Evolutionary conservation across 2,797 vertebrate genomes (phyloP).

Genomic region (Poecilia picta): DNA sequence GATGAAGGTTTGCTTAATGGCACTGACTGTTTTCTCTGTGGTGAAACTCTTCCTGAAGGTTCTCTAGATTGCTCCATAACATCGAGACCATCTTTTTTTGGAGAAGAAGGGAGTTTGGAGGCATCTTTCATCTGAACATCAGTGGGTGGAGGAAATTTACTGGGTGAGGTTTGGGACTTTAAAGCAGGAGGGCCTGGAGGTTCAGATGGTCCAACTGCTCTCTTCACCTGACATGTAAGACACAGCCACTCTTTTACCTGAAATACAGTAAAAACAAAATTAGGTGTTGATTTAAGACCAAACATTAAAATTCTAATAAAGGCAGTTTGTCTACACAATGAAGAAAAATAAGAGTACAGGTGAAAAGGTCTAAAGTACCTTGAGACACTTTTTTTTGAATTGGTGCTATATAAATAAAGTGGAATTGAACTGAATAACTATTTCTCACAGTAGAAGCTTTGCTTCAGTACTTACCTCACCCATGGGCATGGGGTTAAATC

Average conservation of each 20-base stretch:
- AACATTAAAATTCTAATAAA: constrained; percentile 2
- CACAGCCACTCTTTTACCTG: constrained; percentile 89
- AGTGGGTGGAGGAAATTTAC: constrained; percentile 53
- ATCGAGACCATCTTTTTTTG: constrained; percentile 30
- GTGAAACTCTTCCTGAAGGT: constrained; percentile 51
- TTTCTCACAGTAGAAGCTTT: background rate
- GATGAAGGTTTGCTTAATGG: constrained; percentile 69
- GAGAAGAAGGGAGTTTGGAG: constrained; percentile 40
- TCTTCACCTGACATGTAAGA: constrained; percentile 96
- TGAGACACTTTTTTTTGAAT: too few species aligned
- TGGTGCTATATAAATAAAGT: too few species aligned
- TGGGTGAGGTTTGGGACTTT: constrained; percentile 61
- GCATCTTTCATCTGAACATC: constrained; percentile 52
- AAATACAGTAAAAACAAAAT: constrained; percentile 36
- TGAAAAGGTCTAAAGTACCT: background rate
- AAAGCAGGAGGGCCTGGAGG: constrained; percentile 61
- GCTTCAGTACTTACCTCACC: constrained; percentile 83
- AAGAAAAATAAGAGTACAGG: background rate
- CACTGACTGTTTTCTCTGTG: constrained; percentile 62
- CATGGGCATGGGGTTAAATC: constrained; percentile 91
- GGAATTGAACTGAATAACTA: too few species aligned
- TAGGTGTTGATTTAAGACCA: constrained; percentile 10
- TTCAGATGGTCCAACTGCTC: constrained; percentile 85
- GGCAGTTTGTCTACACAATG: background rate
- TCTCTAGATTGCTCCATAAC: constrained; percentile 52